These are phyloP conservation scores for Hydractinia echinata DNA, from an alignment of 30 jellyfish, hydroid and myxozoan species.

Conservation along the genomic window DNA sequence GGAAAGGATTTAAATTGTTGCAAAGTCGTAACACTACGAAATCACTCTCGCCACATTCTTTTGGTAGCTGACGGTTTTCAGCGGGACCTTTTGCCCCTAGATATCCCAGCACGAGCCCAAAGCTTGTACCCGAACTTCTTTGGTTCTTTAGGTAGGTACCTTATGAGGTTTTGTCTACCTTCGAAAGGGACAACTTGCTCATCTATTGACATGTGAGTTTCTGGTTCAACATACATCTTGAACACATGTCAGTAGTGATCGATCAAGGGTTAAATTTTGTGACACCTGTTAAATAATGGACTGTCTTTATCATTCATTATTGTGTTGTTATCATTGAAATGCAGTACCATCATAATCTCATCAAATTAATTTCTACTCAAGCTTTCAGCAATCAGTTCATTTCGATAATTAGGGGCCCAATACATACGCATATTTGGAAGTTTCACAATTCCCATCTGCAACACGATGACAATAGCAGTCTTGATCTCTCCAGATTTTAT, in stretches of 20 bases:
- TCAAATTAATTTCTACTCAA: slow-evolving; percentile 39
- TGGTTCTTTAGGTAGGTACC: slow-evolving; percentile 55
- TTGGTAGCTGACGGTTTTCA: background rate
- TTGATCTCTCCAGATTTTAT: no score
- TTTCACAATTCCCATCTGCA: slow-evolving; percentile 26
- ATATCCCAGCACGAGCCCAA: slow-evolving; percentile 41
- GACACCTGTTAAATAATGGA: slow-evolving; percentile 29
- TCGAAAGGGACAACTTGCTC: slow-evolving; percentile 66
- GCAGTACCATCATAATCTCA: slow-evolving; percentile 39
- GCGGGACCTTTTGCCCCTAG: no score
- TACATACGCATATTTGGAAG: slow-evolving; percentile 39
- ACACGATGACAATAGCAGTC: no score
- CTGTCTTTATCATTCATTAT: slow-evolving; percentile 13
- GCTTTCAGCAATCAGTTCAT: slow-evolving; percentile 15
- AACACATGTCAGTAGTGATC: slow-evolving; percentile 49
- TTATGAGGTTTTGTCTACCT: slow-evolving; percentile 42
- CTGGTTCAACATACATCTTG: slow-evolving; percentile 32
- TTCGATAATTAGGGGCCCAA: slow-evolving; percentile 30
- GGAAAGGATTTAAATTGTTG: no score
- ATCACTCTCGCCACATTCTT: slow-evolving; percentile 33
- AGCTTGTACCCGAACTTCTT: slow-evolving; percentile 44
- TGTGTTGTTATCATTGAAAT: slow-evolving; percentile 37
- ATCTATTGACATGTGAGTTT: slow-evolving; percentile 39
- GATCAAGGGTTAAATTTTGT: slow-evolving; percentile 49
- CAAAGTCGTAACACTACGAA: slow-evolving; percentile 19